Evolutionary conservation across 2,113 vertebrate species (phyloP), one percentile per base, ranked within the genome.

Genomic region (Coptodon bakossiorum): DNA sequence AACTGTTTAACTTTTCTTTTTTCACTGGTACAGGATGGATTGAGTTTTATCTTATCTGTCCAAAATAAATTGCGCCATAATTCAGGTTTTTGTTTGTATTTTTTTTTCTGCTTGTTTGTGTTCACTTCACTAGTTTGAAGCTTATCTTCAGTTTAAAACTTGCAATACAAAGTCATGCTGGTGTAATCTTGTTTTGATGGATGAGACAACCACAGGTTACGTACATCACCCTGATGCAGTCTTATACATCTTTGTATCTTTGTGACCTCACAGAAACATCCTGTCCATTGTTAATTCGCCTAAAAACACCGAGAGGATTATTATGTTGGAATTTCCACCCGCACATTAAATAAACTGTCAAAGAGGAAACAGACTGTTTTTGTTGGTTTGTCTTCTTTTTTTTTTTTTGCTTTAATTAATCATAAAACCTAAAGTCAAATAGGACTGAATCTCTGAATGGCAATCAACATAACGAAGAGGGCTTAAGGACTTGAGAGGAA

Each of bases 21-120:
- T 22, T 48, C 22, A 43, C 27, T 2, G 43, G 22, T 59, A 66
- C 79, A 81, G 52, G 7, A 52, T 19, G 82, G 50, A 57, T 40
- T n/a, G 57, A 85, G 85, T 57, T 50, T 88, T 2, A 63, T 90
- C 88, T 82, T 80, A 90, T 92, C 90, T 56, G 31, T 80, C 22
- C 36, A 84, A 27, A 78, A 83, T 78, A 87, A 84, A 86, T 57
- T 57, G 31, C 54, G 38, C 19, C 36, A 84, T 61, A 50, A 53
- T 66, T 52, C 48, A 50, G 43, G 38, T 45, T 34, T 80, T 61
- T 81, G 66, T 68, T 48, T 27, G 17, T 61, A 19, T 71, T 22
- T 76, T 14, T 66, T 8, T 27, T 27, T 5, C 9, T 1, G 6
- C 43, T 40, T 61, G 34, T 31, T 82, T 54, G 38, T 48, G 34